Conservation (phyloP, 2,888 invertebrate species). For the Euclidia mi region DNA sequence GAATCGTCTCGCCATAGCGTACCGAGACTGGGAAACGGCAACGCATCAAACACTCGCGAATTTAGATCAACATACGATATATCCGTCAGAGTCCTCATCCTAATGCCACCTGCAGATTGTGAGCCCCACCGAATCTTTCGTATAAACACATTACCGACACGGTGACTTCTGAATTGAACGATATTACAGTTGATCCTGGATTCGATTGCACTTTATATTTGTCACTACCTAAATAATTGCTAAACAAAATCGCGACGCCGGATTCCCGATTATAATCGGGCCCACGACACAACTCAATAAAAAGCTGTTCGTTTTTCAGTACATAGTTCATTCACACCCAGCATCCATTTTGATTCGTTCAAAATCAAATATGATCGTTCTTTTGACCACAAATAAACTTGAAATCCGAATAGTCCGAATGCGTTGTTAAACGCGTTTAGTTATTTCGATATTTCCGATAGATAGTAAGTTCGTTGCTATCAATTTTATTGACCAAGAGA, state of each 20-base stretch:
- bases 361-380: conserved; percentile 88
- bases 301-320: conserved; percentile 89
- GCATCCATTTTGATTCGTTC: conserved; percentile 91
- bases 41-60: conserved; percentile 77
- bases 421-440: conserved; percentile 69
- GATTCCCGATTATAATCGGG: conserved; percentile 84
- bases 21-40: conserved; percentile 72
- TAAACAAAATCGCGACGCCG: conserved; percentile 81
- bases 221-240: conserved; percentile 75
- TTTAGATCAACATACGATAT: conserved; percentile 78
- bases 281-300: conserved; percentile 89
- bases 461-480: too few species aligned
- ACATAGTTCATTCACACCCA: conserved; percentile 90
- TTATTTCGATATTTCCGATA: conserved; percentile 43
- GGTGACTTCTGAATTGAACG: conserved; percentile 81
- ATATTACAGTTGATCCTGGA: conserved; percentile 68
- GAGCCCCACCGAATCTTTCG: conserved; percentile 82
- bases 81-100: conserved; percentile 87
- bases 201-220: conserved; percentile 71
- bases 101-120: conserved; percentile 87
- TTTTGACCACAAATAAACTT: conserved; percentile 78
- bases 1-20: conserved; percentile 85
- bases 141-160: conserved; percentile 88
- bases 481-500: too few species aligned
- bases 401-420: conserved; percentile 69